These are phyloP conservation scores for Melanargia galathea DNA, from an alignment of 2,888 invertebrate species.

Conservation along the genomic window DNA sequence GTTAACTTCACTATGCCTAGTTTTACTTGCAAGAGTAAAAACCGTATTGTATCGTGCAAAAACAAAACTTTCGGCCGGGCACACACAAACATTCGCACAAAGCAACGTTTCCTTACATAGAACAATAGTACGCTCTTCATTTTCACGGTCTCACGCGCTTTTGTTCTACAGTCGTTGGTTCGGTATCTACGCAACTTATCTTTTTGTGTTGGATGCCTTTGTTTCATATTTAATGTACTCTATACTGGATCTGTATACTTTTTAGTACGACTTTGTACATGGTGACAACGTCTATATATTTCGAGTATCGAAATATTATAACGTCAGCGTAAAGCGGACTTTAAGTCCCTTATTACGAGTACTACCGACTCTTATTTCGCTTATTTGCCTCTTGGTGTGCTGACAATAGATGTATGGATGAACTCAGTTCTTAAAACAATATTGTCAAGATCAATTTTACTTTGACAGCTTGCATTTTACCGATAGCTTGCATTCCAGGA, in stretches of 20 bases:
- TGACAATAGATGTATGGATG: too few relatives aligned
- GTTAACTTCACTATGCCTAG: too few relatives aligned
- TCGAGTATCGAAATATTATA: too few relatives aligned
- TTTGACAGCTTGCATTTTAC: too few relatives aligned
- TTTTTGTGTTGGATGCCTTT: constrained; percentile 5
- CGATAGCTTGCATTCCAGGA: too few relatives aligned
- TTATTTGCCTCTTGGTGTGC: too few relatives aligned
- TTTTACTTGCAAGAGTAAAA: background rate
- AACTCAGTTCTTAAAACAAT: too few relatives aligned
- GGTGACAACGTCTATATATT: too few relatives aligned
- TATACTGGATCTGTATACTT: background rate
- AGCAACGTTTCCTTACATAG: constrained; percentile 16
- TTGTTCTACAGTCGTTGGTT: constrained; percentile 10
- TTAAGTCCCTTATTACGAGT: too few relatives aligned
- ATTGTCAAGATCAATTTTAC: too few relatives aligned
- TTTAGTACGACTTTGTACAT: background rate
- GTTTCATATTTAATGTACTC: background rate
- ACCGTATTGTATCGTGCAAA: background rate
- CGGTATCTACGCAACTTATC: constrained; percentile 9
- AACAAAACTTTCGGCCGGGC: constrained; percentile 14
- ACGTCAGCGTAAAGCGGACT: too few relatives aligned
- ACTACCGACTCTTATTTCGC: too few relatives aligned
- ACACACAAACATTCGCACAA: constrained; percentile 14
- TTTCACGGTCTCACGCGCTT: constrained; percentile 20
- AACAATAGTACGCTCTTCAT: constrained; percentile 17